Base-by-base conservation (phyloP, 2,797 vertebrate species). In the Okamejei kenojei region DNA sequence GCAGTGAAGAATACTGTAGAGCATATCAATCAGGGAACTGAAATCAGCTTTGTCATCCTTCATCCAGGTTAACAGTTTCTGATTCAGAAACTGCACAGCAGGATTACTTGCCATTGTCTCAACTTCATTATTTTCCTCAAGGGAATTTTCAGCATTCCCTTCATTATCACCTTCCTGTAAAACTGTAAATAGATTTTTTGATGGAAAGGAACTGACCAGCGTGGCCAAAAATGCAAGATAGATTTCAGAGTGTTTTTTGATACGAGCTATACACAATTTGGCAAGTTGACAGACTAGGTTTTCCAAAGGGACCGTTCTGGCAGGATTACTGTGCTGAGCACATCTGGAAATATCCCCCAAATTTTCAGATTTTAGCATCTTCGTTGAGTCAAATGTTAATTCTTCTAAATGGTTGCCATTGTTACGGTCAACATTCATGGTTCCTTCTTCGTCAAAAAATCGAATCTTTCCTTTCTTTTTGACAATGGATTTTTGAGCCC, bases 171-270 rank as follows among this genome's bases (percentile, higher is more conserved):
- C 94, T 90, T 97, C 96, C 23, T 98, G 94, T 93, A 99, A 95
- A 4, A 97, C 96, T 95, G 97, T 95, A 95, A 99, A 99, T 93
- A 99, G 94, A 94, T 95, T 96, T 63, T 95, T 94, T 73, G 97
- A 98, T 94, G 98, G 97, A 95, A 99, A 99, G 6, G 96, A 96
- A 58, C 93, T 96, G 76, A 99, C 97, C 32, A 99, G 96, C 58
- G 96, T 96, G 38, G 98, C 98, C 93, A 99, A 97, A 95, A 99
- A 99, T 93, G 96, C 96, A 84, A 99, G 96, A 95, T 99, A 98
- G n/a, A 93, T 95, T 94, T 98, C 97, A 0, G 98, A 99, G 93
- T 95, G 97, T 94, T 98, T 96, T 65, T 96, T 97, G 94, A 98
- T 96, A 94, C 98, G 97, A 73, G 96, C 96, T 95, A 99, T 96